Base-by-base conservation (phyloP, 2,113 vertebrate genomes). In the Pollachius pollachius region DNA sequence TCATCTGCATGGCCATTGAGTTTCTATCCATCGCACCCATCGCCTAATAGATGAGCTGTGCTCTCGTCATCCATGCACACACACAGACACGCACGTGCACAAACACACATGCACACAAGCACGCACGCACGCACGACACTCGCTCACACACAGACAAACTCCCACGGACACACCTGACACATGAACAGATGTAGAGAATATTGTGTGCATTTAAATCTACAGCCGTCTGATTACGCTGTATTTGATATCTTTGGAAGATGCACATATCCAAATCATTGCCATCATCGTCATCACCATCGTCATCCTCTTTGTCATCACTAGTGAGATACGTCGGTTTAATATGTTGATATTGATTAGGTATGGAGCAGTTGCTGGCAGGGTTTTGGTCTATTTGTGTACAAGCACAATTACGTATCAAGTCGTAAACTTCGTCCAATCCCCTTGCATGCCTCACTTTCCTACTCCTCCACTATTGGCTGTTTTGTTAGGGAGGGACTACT, bases 1-100 rank as follows among this genome's bases (percentile, higher is more conserved):
- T 77, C 88, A 87, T 89, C 83, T 87, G 88, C 89, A 89, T 89
- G 89, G 84, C 61, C 83, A 85, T 83, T 16, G 81, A 84, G 73
- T 83, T 85, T 87, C 76, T 80, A 78, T 86, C 74, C 79, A 76
- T 81, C 80, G 74, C 83, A 78, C 85, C 74, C 79, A 76, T 81
- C 80, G 74, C 83, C 66, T 84, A 78, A 59, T 67, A 81, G 80
- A 87, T 80, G 89, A 87, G 88, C 89, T 89, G 89, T 85, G 88
- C 88, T 90, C 88, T 81, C 73, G 67, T 77, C 77, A 69, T 59
- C 61, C 74, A 70, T 73, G 63, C 2, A 7, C 15, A 56, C 67
- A 60, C 64, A 65, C 48, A 37, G 34, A 52, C 67, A 27, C 56
- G 19, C 52, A 48, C 56, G 57, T 62, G 65, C 62, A 67, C 66